Percentiles rank a stretch among this genome's conserved stretches.
These are phyloP conservation scores for Heliconius eleuchia DNA, from an alignment of 1,140 invertebrate species.

Conservation along the genomic window DNA sequence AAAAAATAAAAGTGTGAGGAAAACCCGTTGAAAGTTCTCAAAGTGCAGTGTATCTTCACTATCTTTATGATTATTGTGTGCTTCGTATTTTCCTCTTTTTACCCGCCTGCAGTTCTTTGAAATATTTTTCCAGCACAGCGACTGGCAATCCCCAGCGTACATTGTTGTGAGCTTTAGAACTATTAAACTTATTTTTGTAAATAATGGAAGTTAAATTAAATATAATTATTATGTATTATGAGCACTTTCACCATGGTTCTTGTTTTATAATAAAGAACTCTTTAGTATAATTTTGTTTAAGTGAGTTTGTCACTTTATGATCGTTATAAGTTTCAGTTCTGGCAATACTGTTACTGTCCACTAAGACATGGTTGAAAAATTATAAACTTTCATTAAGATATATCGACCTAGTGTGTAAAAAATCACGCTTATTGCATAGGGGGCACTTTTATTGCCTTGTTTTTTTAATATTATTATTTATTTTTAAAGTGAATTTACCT, in stretches of 20 bases:
- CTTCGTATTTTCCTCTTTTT: conserved; percentile 19
- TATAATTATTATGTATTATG: background rate
- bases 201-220: conserved; percentile 3
- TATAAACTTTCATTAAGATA: no score
- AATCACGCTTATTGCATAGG: no score
- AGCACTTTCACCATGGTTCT: background rate
- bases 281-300: no score
- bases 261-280: background rate
- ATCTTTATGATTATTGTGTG: conserved; percentile 32
- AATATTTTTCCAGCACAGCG: conserved; percentile 19
- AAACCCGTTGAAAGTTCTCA: conserved; percentile 12
- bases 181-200: background rate
- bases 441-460: no score
- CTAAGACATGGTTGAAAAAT: no score
- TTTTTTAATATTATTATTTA: no score
- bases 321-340: no score
- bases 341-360: no score
- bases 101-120: conserved; percentile 10
- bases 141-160: background rate
- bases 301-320: no score
- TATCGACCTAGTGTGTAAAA: no score
- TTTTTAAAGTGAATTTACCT: no score
- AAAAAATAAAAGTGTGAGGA: conserved; percentile 20
- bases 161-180: conserved; percentile 8
- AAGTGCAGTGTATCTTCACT: conserved; percentile 29